Base-by-base conservation (phyloP, 2,888 invertebrate species). In the Microctonus brassicae region DNA sequence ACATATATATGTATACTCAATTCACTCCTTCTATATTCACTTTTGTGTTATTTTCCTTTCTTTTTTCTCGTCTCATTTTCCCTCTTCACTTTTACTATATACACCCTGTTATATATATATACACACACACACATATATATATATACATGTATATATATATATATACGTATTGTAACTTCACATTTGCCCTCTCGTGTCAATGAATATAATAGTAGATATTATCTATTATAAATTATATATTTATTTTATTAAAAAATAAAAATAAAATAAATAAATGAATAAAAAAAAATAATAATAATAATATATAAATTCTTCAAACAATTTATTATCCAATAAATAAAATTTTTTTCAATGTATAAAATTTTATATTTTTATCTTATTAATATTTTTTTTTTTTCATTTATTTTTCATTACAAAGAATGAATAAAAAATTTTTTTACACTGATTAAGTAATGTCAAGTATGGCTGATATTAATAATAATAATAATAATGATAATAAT, bases 11-110 rank as follows among this genome's bases (percentile, higher is more conserved):
- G n/a, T n/a, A n/a, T n/a, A n/a, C 47, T 5, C 47, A 47, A 47
- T 47, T n/a, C 47, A 47, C 47, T 47, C 17, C 47, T 47, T 47
- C 47, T 47, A 47, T 47, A 47, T 47, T 47, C 17, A 47, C 47
- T 47, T 47, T 17, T 47, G 47, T 47, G 17, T 47, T 47, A n/a
- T 47, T 17, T n/a, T 17, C 17, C 47, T 47, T 47, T 47, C 17
- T 17, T 20, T n/a, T n/a, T 47, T 7, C 47, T 17, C 47, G 17
- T 47, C 47, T 6, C 47, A 47, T 47, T 42, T 42, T 17, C 13
- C 13, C n/a, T 47, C 17, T 47, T 47, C 17, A 1, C 9, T 17
- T 47, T 47, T 47, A 17, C 17, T 17, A 17, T 17, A 7, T 29
- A n/a, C n/a, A n/a, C 6, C 2, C 39, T 39, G 3, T 5, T n/a